Evolutionary conservation across 2,888 invertebrate genomes (phyloP), one percentile per base, ranked within the genome.

Genomic region (Macrophya annulata): DNA sequence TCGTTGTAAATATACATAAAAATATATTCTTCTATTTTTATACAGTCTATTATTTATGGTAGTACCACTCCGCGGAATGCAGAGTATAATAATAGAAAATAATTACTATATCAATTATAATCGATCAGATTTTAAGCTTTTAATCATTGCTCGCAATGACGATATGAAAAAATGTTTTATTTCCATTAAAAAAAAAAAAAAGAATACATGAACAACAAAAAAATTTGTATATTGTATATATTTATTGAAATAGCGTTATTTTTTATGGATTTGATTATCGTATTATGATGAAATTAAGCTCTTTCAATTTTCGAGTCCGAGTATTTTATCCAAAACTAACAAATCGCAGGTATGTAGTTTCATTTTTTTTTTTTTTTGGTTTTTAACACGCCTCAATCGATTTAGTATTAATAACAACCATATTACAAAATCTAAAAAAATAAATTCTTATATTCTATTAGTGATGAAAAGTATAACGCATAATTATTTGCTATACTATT

Each of bases 1-100:
- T 43, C 59, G 15, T 21, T 81, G 43, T 81, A 62, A 81, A 81
- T 62, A 62, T 81, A 62, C 81, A 21, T 81, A 81, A 81, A 81
- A 81, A 81, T 62, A 81, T 81, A 81, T 81, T 62, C 25, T 10
- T 40, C 43, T n/a, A 65, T 45, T 81, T 45, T 59, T 65, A 31
- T 37, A 62, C 40, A 62, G 62, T 81, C 31, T 37, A 51, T 68
- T 68, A 4, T 17, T 37, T n/a, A n/a, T n/a, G n/a, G n/a, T n/a
- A n/a, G 68, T 31, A 37, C 37, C 62, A 62, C 62, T 62, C 12
- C 4, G 21, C 25, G 62, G 62, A 25, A 62, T n/a, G n/a, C n/a
- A n/a, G n/a, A n/a, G n/a, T n/a, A 62, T 2, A 31, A 62, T 62
- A 25, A 62, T 25, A 25, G 25, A 62, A 31, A 31, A 31, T 31